A percentile compares a stretch with the other conserved stretches of the same genome.
These are phyloP conservation scores for Holotrichia oblita DNA, from an alignment of 1,140 invertebrate genomes.

Conservation along the genomic window DNA sequence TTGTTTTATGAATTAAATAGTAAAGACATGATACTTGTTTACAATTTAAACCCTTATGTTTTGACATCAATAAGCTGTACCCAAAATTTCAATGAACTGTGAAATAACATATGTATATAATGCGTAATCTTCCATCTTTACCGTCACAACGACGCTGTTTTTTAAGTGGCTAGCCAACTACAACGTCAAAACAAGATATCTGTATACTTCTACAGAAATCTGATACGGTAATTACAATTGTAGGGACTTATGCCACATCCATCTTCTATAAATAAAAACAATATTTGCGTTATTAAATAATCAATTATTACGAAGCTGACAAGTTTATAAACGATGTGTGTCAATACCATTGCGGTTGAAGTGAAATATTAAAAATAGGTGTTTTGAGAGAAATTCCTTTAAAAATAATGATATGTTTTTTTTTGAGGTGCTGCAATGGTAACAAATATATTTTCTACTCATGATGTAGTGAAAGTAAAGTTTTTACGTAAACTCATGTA, in stretches of 20 bases:
- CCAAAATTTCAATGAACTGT: neutral
- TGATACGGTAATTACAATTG: slow-evolving; percentile 5
- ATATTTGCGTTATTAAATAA: slow-evolving; percentile 33
- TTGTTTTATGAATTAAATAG: too few relatives aligned
- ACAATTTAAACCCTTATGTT: too few relatives aligned
- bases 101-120: neutral
- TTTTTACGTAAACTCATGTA: too few relatives aligned
- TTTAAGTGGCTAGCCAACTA: neutral
- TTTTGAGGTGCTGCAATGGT: neutral
- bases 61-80: neutral
- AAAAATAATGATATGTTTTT: neutral
- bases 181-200: slow-evolving; percentile 11
- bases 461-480: too few relatives aligned
- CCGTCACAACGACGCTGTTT: neutral
- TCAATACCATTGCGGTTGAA: neutral
- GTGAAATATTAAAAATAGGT: neutral
- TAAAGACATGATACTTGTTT: too few relatives aligned
- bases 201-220: neutral
- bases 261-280: neutral
- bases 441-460: too few relatives aligned
- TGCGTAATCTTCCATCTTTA: neutral
- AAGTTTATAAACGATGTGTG: neutral
- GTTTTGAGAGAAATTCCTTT: neutral
- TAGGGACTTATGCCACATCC: slow-evolving; percentile 17
- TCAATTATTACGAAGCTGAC: slow-evolving; percentile 29